Evolutionary conservation across 2,797 vertebrate species (phyloP).

Genomic region (Cossypha dichroa): DNA sequence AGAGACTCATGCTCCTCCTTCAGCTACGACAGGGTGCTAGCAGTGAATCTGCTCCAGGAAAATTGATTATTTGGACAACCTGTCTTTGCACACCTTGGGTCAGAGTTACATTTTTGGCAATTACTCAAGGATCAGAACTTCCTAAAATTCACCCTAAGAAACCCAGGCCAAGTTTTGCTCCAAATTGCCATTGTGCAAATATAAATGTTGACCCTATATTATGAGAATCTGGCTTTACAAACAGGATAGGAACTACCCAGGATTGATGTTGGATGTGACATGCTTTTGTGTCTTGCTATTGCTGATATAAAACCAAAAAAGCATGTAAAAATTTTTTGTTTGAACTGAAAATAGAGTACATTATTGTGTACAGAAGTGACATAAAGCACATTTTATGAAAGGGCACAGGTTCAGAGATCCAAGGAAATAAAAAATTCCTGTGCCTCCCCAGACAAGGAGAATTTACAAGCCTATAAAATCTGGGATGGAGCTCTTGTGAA

Average conservation of each 20-base stretch:
- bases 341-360: not conserved
- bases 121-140: not conserved
- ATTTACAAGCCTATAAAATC: not conserved
- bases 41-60: not conserved
- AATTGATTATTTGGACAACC: not conserved
- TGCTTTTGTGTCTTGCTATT: not conserved
- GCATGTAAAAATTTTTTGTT: fast-evolving
- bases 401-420: not conserved
- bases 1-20: not conserved
- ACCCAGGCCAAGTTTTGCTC: not conserved
- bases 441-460: not conserved
- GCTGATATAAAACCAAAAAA: not conserved
- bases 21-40: not conserved
- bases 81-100: not conserved
- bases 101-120: not conserved
- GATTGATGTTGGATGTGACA: not conserved
- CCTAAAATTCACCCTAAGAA: not conserved
- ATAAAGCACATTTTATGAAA: not conserved
- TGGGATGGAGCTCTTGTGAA: not conserved
- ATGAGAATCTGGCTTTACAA: not conserved
- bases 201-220: not conserved
- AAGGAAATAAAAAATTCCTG: not conserved
- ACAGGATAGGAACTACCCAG: not conserved
- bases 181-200: not conserved
- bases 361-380: not conserved